phyloP scores from a whole-genome alignment of 2,797 vertebrate species.

The Lagodon rhomboides region DNA sequence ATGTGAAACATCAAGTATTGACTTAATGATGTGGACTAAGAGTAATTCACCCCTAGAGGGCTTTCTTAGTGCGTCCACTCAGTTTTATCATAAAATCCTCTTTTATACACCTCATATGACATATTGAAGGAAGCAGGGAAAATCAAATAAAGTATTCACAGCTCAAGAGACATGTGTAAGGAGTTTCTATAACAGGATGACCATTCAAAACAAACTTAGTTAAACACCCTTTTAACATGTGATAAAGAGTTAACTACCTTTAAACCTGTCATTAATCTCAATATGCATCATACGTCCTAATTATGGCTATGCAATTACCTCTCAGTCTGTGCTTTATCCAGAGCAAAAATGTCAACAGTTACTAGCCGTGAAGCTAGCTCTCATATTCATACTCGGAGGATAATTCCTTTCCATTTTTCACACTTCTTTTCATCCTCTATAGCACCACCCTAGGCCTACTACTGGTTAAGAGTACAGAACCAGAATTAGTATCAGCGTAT shows the following conservation, averaged over 20 bases:
- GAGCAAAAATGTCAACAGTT: neutral
- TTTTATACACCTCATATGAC: conserved; percentile 30
- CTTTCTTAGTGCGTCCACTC: conserved; percentile 5
- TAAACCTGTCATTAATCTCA: neutral
- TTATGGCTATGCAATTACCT: neutral
- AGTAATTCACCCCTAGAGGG: conserved; percentile 43
- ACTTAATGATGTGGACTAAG: neutral
- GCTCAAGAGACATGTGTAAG: neutral
- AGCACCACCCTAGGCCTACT: neutral
- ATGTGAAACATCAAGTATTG: neutral
- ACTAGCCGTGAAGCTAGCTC: neutral
- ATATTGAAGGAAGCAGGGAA: conserved; percentile 26
- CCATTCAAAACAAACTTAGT: neutral
- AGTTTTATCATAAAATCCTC: conserved; percentile 31
- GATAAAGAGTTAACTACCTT: neutral
- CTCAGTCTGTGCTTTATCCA: neutral
- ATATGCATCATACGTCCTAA: neutral
- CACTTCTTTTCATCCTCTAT: neutral
- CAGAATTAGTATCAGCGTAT: neutral
- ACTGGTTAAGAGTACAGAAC: too few species aligned
- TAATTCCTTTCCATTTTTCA: neutral
- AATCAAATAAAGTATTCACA: conserved; percentile 1
- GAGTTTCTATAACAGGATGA: neutral
- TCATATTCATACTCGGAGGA: neutral
- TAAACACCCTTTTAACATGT: neutral